A percentile compares a stretch with the other conserved stretches of the same genome.
Conservation (phyloP, 2,888 invertebrate genomes). For the Macaria liturata region DNA sequence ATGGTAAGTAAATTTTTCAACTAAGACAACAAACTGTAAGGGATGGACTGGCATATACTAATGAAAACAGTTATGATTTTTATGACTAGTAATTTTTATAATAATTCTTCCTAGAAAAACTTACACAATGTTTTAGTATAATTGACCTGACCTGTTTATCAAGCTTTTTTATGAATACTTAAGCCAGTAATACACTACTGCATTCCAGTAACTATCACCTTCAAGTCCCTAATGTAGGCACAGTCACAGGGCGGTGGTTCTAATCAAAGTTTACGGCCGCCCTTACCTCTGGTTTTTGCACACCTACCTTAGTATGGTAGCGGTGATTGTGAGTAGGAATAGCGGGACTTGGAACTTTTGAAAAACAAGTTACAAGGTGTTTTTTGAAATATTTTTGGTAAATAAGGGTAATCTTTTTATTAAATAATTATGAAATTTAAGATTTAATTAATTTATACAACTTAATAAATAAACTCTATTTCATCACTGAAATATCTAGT, state of each 20-base stretch:
- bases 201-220: constrained; percentile 22
- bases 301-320: constrained; percentile 56
- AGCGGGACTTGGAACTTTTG: constrained; percentile 31
- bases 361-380: not conserved
- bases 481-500: not conserved
- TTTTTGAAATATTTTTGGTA: not conserved
- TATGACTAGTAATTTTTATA: too few species aligned
- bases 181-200: not conserved
- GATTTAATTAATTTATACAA: not conserved
- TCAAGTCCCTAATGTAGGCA: constrained; percentile 15
- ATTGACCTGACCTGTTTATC: too few species aligned
- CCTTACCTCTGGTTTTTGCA: constrained; percentile 67
- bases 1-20: too few species aligned
- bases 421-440: not conserved
- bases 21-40: too few species aligned
- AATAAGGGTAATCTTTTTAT: not conserved
- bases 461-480: too few species aligned
- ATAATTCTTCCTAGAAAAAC: too few species aligned
- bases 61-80: too few species aligned
- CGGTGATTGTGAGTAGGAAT: constrained; percentile 35
- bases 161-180: not conserved
- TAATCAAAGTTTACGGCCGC: constrained; percentile 81
- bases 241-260: constrained; percentile 46
- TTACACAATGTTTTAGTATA: too few species aligned
- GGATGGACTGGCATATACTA: too few species aligned